A percentile compares a stretch with the other conserved stretches of the same genome.
phyloP scores from a whole-genome alignment of 2,797 vertebrate genomes.

The Sebastes jordani region DNA sequence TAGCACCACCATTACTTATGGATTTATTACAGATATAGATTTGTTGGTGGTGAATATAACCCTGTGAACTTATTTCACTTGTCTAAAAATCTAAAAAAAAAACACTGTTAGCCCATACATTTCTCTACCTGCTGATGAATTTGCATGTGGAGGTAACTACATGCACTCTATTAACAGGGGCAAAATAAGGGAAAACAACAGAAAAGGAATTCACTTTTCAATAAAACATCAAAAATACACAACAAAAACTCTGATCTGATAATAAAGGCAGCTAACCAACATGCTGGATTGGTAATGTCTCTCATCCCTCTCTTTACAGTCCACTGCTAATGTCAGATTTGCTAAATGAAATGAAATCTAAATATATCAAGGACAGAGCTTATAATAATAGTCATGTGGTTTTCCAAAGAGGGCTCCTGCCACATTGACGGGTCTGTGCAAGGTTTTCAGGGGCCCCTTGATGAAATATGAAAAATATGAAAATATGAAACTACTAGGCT shows the following conservation, averaged over 20 bases:
- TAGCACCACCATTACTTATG: neutral
- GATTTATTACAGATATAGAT: neutral
- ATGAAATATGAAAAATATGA: neutral
- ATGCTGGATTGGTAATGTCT: neutral
- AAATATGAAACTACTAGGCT: neutral
- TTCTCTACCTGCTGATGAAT: neutral
- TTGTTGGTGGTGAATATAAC: neutral
- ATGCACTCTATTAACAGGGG: neutral
- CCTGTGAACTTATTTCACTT: neutral
- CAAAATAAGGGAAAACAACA: neutral
- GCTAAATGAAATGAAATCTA: neutral
- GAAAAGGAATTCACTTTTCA: neutral
- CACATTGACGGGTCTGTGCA: neutral
- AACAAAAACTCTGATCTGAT: neutral
- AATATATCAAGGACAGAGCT: constrained; percentile 39
- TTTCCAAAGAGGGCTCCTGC: neutral
- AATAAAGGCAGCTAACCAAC: neutral
- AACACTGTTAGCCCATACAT: neutral
- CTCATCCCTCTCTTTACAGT: neutral
- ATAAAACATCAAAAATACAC: neutral
- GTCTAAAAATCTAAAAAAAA: neutral
- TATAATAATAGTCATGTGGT: constrained; percentile 29
- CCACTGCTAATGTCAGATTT: constrained; percentile 8
- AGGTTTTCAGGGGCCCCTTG: neutral
- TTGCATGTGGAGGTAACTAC: neutral